phyloP scores from a whole-genome alignment of 2,888 invertebrate genomes.

The Drosophila percnosoma region DNA sequence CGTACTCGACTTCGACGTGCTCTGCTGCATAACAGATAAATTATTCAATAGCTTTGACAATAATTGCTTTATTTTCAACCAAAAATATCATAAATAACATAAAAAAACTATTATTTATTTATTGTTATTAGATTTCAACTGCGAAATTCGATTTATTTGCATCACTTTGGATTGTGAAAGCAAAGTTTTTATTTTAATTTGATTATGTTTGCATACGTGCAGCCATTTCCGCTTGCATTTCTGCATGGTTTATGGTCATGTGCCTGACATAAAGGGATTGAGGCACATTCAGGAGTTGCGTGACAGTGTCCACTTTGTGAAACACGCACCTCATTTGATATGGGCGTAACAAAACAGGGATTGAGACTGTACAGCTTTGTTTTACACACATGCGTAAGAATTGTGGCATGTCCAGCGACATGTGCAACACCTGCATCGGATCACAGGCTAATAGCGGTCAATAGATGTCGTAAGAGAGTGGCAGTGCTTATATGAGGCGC shows the following conservation, averaged over 20 bases:
- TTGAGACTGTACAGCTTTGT: not conserved
- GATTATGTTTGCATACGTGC: constrained; percentile 30
- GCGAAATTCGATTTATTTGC: not conserved
- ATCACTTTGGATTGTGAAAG: not conserved
- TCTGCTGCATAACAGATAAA: not conserved
- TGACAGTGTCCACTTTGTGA: constrained; percentile 23
- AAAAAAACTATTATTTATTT: not conserved
- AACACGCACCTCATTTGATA: constrained; percentile 22
- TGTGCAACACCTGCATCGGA: constrained; percentile 23
- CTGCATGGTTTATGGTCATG: constrained; percentile 10
- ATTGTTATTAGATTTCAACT: not conserved
- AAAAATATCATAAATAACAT: not conserved
- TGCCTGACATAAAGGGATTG: constrained; percentile 8
- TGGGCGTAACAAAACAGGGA: not conserved
- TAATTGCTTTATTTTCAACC: not conserved
- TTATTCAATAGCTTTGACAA: not conserved
- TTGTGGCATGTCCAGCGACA: constrained; percentile 8
- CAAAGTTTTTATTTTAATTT: constrained; percentile 15
- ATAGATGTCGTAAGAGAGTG: constrained; percentile 20
- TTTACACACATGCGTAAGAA: not conserved
- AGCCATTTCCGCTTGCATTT: constrained; percentile 32
- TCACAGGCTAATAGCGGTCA: constrained; percentile 13
- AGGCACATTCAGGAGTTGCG: constrained; percentile 11
- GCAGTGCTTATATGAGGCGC: constrained; percentile 6
- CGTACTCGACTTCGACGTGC: not conserved